Evolutionary conservation across 2,113 vertebrate genomes (phyloP).

Genomic region (Cinclus cinclus): DNA sequence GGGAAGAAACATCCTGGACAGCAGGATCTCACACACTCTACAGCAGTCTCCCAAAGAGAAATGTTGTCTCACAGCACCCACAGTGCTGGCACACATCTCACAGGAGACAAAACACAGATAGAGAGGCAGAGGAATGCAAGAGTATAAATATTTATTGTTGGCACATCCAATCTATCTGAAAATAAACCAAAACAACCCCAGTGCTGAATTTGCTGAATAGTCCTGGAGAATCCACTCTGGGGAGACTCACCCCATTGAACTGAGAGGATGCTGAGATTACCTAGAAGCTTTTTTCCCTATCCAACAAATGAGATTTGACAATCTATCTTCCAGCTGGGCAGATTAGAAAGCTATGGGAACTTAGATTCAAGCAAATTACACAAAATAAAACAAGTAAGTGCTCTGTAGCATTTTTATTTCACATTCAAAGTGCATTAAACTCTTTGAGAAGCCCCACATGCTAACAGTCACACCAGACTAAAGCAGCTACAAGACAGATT

Average conservation of each 20-base stretch:
- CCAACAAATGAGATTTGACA: not conserved
- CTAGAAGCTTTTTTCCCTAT: not conserved
- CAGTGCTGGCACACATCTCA: not conserved
- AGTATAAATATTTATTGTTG: slow-evolving; percentile 52
- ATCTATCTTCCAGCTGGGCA: not conserved
- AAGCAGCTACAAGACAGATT: not conserved
- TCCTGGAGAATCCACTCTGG: not conserved
- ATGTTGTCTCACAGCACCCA: slow-evolving; percentile 21
- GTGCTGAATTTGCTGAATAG: not conserved
- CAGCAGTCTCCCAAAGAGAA: not conserved
- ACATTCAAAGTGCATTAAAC: not conserved
- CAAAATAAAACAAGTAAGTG: not conserved
- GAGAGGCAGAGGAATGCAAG: not conserved
- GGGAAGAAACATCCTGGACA: slow-evolving; percentile 41
- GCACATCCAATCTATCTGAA: not conserved
- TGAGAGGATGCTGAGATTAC: not conserved
- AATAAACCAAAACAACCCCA: not conserved
- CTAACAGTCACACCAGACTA: not conserved
- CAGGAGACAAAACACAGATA: slow-evolving; percentile 34
- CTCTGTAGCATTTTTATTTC: not conserved
- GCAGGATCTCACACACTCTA: slow-evolving; percentile 24
- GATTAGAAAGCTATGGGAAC: not conserved
- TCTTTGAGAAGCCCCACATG: not conserved
- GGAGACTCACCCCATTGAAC: not conserved
- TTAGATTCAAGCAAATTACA: not conserved